Conservation (phyloP, 2,797 vertebrate genomes). For the Melanotaenia maccullochi region DNA sequence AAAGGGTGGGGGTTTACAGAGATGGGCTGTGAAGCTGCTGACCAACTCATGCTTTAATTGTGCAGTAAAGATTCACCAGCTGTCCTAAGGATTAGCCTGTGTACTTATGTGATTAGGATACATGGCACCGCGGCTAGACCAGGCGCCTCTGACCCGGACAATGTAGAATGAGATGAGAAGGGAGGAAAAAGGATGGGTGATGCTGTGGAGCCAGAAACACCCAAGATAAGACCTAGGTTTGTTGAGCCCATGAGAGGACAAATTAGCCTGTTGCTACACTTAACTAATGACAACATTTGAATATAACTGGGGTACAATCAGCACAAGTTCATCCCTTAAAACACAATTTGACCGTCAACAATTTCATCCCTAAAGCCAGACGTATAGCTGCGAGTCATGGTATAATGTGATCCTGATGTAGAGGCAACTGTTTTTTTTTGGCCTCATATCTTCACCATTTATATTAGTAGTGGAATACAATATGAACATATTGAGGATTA, state of each 20-base stretch:
- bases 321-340: not conserved
- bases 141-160: conserved; percentile 81
- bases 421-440: conserved; percentile 10
- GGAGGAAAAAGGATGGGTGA: conserved; percentile 58
- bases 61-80: conserved; percentile 85
- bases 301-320: not conserved
- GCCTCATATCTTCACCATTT: conserved; percentile 11
- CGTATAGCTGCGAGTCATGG: not conserved
- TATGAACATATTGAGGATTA: not conserved
- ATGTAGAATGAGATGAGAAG: conserved; percentile 66
- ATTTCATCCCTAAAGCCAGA: conserved; percentile 8
- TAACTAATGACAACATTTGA: not conserved
- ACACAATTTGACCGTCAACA: not conserved
- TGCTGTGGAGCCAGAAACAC: conserved; percentile 37
- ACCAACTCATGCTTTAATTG: conserved; percentile 80
- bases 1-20: conserved; percentile 70
- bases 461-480: conserved; percentile 10
- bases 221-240: conserved; percentile 21
- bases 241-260: conserved; percentile 16
- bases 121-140: conserved; percentile 81
- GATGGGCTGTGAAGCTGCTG: conserved; percentile 68
- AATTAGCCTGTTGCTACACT: conserved; percentile 8
- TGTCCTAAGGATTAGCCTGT: conserved; percentile 83
- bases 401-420: not conserved
- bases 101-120: conserved; percentile 87